Conservation (phyloP, 2,888 invertebrate species). For the Eucera pruinosa region DNA sequence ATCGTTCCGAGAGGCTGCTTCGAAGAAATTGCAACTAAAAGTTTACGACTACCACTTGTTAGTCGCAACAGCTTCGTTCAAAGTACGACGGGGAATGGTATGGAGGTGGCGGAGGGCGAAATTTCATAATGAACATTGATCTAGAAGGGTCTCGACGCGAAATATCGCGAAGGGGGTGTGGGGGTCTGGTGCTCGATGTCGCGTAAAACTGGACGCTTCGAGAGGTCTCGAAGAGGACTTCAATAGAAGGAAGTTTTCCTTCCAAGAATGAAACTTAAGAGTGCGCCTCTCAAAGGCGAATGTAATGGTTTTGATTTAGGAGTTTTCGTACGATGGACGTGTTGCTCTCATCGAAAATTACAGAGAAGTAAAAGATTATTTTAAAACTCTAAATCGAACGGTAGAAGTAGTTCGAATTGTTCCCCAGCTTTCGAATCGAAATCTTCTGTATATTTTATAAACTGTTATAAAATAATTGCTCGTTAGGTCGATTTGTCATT, state of each 20-base stretch:
- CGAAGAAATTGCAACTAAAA: constrained; percentile 40
- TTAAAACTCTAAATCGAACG: no score
- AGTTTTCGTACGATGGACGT: not conserved
- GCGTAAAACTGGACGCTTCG: not conserved
- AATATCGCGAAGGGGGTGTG: constrained; percentile 1
- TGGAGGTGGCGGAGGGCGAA: not conserved
- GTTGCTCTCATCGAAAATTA: not conserved
- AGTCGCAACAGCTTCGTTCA: constrained; percentile 1
- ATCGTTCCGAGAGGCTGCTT: not conserved
- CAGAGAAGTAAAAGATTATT: not conserved
- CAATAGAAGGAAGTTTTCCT: not conserved
- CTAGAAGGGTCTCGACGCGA: not conserved
- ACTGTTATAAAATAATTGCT: no score
- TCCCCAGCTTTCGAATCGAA: no score
- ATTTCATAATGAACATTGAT: constrained; percentile 45
- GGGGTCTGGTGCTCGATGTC: not conserved
- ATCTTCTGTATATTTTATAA: no score
- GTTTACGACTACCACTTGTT: constrained; percentile 27
- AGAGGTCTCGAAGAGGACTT: not conserved
- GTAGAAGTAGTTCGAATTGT: no score
- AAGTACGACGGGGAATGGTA: not conserved
- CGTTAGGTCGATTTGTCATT: no score
- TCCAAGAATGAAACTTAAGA: not conserved
- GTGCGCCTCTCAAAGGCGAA: not conserved
- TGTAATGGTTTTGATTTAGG: not conserved